Conservation (phyloP, 2,797 vertebrate genomes). For the Catharus ustulatus region DNA sequence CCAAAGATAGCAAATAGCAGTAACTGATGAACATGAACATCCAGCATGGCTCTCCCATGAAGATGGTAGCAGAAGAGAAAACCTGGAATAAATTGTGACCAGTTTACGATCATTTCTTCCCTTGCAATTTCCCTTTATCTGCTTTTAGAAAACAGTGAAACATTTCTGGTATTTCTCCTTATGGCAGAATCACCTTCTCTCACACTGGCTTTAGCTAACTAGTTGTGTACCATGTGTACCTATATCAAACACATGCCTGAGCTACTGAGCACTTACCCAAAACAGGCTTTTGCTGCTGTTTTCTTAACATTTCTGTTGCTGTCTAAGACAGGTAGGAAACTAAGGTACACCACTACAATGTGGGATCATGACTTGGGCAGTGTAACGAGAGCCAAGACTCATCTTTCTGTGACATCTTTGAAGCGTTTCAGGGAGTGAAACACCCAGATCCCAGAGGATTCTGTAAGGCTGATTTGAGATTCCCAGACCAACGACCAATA, state of each 20-base stretch:
- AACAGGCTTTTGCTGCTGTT: neutral
- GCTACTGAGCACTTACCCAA: neutral
- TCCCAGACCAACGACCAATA: neutral
- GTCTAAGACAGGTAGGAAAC: neutral
- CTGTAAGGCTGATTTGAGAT: neutral
- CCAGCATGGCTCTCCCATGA: constrained; percentile 88
- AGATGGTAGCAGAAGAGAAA: constrained; percentile 94
- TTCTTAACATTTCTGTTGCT: neutral
- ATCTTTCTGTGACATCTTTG: neutral
- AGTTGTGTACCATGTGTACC: too few species aligned
- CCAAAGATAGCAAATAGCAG: constrained; percentile 84
- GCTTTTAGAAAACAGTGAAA: neutral
- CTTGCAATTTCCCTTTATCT: neutral
- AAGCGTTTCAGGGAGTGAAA: neutral
- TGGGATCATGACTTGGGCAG: too few species aligned
- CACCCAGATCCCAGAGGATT: neutral
- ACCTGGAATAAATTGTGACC: constrained; percentile 72
- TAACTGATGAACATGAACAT: constrained; percentile 89
- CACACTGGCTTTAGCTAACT: rapidly evolving
- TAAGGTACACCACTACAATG: neutral
- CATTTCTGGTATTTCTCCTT: neutral
- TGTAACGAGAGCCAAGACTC: neutral
- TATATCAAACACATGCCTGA: neutral
- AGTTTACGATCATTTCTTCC: neutral
- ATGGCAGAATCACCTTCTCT: neutral